These are phyloP conservation scores for Pogona vitticeps DNA, from an alignment of 2,113 vertebrate genomes.

Conservation along the genomic window DNA sequence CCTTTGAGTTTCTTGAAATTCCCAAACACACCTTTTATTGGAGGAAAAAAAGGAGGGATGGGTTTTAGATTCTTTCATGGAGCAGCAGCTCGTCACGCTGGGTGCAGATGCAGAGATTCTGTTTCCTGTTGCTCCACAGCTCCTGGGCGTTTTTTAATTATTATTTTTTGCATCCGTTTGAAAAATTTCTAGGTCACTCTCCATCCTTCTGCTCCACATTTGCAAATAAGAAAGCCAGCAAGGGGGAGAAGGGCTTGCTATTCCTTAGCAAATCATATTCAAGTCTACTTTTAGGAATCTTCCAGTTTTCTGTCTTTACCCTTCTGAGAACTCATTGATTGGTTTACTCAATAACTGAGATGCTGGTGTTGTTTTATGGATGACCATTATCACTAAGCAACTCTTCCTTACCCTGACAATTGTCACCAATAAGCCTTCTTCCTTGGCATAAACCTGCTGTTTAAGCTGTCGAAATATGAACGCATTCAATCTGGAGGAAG, in stretches of 20 bases:
- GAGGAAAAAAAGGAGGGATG: too few relatives aligned
- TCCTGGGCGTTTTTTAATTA: slow-evolving; percentile 30
- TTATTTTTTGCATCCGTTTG: slow-evolving; percentile 53
- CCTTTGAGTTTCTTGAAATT: background rate
- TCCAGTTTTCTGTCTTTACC: slow-evolving; percentile 28
- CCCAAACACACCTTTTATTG: background rate
- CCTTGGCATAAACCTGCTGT: background rate
- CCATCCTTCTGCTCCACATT: slow-evolving; percentile 58
- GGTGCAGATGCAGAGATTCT: too few relatives aligned
- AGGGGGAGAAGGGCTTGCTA: slow-evolving; percentile 23
- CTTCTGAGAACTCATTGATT: slow-evolving; percentile 18
- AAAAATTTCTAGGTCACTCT: slow-evolving; percentile 57
- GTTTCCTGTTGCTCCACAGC: slow-evolving; percentile 12
- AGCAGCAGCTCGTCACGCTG: too few relatives aligned
- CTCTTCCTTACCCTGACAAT: slow-evolving; percentile 36
- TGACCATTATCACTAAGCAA: slow-evolving; percentile 46
- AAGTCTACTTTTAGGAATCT: slow-evolving; percentile 19
- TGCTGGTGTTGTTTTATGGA: slow-evolving; percentile 2
- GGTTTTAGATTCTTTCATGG: too few relatives aligned
- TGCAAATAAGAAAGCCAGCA: slow-evolving; percentile 19
- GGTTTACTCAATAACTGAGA: slow-evolving; percentile 39
- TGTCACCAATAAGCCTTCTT: background rate
- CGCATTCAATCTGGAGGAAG: too few relatives aligned
- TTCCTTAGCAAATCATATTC: slow-evolving; percentile 27
- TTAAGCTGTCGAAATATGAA: background rate